A percentile compares a stretch with the other conserved stretches of the same genome.
Conservation (phyloP, 2,797 vertebrate genomes). For the Miichthys miiuy region DNA sequence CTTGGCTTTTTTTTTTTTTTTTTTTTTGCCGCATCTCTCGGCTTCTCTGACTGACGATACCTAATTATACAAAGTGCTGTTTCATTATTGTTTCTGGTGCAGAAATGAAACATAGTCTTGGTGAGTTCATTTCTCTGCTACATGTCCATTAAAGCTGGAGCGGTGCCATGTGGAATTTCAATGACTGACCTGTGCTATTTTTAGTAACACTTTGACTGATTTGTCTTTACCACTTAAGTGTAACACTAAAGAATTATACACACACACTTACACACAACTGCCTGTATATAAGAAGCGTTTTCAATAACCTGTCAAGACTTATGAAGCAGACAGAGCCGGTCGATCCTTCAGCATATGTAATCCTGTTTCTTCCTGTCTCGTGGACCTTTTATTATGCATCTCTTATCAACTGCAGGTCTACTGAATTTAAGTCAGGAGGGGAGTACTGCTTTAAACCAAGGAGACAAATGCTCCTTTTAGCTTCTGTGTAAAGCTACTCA, state of each 20-base stretch:
- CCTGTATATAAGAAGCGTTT: conserved; percentile 20
- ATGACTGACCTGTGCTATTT: conserved; percentile 75
- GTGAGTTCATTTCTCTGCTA: conserved; percentile 40
- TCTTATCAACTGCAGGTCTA: conserved; percentile 29
- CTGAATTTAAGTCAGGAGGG: conserved; percentile 30
- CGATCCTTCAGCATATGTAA: conserved; percentile 23
- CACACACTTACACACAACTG: neutral
- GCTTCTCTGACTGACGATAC: conserved; percentile 23
- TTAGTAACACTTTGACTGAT: conserved; percentile 69
- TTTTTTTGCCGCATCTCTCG: neutral
- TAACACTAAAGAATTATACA: conserved; percentile 35
- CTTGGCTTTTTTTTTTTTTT: conserved; percentile 20
- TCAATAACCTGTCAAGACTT: conserved; percentile 48
- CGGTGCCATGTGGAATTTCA: conserved; percentile 70
- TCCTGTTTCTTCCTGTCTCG: conserved; percentile 20
- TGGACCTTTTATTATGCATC: conserved; percentile 16
- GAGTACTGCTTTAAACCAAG: conserved; percentile 12
- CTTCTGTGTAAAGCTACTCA: conserved; percentile 16
- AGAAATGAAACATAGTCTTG: conserved; percentile 54
- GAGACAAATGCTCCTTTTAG: conserved; percentile 42
- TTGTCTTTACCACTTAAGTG: conserved; percentile 53
- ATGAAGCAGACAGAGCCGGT: conserved; percentile 43
- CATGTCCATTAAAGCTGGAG: conserved; percentile 61
- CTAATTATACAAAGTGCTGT: conserved; percentile 75
- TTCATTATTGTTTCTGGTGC: conserved; percentile 57